These are phyloP conservation scores for Acronicta leporina DNA, from an alignment of 2,888 invertebrate genomes.

Conservation along the genomic window DNA sequence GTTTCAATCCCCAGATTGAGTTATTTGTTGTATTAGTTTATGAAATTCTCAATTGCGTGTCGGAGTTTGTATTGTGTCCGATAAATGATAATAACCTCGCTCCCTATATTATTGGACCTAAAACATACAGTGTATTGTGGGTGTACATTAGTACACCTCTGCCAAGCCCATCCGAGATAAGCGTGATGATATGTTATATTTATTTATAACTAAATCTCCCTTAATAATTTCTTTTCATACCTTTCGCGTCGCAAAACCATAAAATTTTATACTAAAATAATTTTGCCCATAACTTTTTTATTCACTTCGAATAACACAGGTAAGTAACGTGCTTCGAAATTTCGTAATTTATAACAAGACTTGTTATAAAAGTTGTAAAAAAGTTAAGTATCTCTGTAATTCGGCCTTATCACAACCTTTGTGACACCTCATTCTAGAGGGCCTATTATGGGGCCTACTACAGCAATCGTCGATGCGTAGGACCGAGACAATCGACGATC, in stretches of 20 bases:
- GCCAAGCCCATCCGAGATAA: too few relatives aligned
- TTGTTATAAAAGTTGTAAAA: constrained; percentile 15
- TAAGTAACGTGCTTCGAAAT: neutral
- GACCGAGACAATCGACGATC: too few relatives aligned
- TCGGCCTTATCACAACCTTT: constrained; percentile 10
- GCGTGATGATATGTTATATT: too few relatives aligned
- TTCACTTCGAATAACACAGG: neutral
- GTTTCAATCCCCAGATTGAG: too few relatives aligned
- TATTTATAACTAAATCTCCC: neutral
- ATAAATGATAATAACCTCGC: too few relatives aligned
- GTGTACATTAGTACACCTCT: too few relatives aligned
- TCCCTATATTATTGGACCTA: too few relatives aligned
- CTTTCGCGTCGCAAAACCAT: neutral
- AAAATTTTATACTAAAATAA: neutral
- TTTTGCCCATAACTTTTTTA: neutral
- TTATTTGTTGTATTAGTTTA: too few relatives aligned
- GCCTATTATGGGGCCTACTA: neutral
- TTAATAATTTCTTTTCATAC: neutral
- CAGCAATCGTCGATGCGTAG: too few relatives aligned
- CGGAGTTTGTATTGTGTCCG: too few relatives aligned
- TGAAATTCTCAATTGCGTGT: too few relatives aligned
- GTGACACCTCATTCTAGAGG: constrained; percentile 16
- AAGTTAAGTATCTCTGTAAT: constrained; percentile 16
- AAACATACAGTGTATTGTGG: too few relatives aligned
- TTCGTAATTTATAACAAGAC: constrained; percentile 5